Evolutionary conservation across 1,140 invertebrate species (phyloP), one percentile per base, ranked within the genome.

Genomic region (Globodera ellingtonae): DNA sequence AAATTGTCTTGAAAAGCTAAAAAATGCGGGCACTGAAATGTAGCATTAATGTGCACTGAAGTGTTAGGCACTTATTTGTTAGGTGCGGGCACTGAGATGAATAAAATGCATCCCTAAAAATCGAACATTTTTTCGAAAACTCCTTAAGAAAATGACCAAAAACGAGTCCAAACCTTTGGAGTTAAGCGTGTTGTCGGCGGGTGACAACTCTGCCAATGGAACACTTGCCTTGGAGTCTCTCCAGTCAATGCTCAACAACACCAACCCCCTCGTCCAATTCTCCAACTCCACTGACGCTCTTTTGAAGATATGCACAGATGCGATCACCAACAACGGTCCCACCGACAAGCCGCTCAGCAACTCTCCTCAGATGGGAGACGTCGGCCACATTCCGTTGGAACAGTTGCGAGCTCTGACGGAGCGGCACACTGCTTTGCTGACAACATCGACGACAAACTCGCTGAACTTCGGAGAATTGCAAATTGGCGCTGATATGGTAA

Each of bases 371-470:
- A 66, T 78, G 56, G 79, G 79, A 18, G 46, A 46, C 56, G 8
- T 75, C 4, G 76, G 67, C 10, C 52, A 66, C 46, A 79, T 48
- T 13, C 81, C 82, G 75, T 65, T 87, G 13, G 82, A 85, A 13
- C 86, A 84, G 70, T 70, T 83, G 48, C 48, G 0, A 89, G 92
- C 13, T 91, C 93, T 15, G 93, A 94, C 3, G 92, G 93, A 72
- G 92, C 21, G 80, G 35, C 62, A 70, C 13, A 66, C 94, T 6
- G 94, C 94, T 86, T 93, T 93, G 0, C 93, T 95, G 79, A 93
- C 94, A 18, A 94, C 94, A 90, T 92, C 94, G 35, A 78, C 71
- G 15, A 59, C 70, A 70, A 50, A 47, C 77, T 24, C 74, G 24
- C 52, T 70, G n/a, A 71, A 76, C 71, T 72, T 59, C 67, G 66